These are phyloP conservation scores for Porites rus DNA, from an alignment of 92 coral and sea anemone genomes.

Conservation along the genomic window DNA sequence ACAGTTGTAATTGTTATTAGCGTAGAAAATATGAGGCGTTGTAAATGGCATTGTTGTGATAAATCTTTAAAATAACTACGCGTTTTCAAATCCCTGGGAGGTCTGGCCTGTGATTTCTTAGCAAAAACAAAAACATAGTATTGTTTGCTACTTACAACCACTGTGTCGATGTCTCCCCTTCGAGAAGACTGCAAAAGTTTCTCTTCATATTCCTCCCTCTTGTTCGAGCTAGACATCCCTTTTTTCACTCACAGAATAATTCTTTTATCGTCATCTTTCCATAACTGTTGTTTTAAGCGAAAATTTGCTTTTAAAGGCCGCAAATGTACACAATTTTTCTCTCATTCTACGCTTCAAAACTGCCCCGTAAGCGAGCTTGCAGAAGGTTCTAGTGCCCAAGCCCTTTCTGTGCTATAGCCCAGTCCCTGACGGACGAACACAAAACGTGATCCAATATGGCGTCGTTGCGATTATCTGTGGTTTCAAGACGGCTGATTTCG, in stretches of 20 bases:
- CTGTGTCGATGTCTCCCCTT: conserved; percentile 85
- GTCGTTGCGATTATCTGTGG: conserved; percentile 55
- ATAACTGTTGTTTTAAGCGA: conserved; percentile 21
- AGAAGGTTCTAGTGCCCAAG: conserved; percentile 42
- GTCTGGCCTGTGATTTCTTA: conserved; percentile 8
- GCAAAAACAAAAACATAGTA: background rate
- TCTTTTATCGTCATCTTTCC: conserved; percentile 49
- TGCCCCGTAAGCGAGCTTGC: background rate
- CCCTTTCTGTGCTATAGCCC: conserved; percentile 24
- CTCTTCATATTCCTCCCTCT: conserved; percentile 87
- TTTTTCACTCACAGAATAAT: conserved; percentile 1
- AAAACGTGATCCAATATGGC: conserved; percentile 77
- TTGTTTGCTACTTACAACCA: conserved; percentile 71
- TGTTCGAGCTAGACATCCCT: conserved; percentile 70
- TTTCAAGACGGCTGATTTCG: conserved; percentile 53
- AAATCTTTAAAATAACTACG: background rate
- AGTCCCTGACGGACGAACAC: conserved; percentile 22
- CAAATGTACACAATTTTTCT: conserved; percentile 16
- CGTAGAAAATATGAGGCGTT: background rate
- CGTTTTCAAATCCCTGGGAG: background rate
- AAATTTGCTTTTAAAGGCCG: conserved; percentile 28
- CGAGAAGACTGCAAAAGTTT: conserved; percentile 90
- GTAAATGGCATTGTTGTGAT: background rate
- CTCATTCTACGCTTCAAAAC: background rate
- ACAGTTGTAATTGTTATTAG: background rate